Evolutionary conservation across 2,113 vertebrate species (phyloP).

Genomic region (Limnothrissa miodon): DNA sequence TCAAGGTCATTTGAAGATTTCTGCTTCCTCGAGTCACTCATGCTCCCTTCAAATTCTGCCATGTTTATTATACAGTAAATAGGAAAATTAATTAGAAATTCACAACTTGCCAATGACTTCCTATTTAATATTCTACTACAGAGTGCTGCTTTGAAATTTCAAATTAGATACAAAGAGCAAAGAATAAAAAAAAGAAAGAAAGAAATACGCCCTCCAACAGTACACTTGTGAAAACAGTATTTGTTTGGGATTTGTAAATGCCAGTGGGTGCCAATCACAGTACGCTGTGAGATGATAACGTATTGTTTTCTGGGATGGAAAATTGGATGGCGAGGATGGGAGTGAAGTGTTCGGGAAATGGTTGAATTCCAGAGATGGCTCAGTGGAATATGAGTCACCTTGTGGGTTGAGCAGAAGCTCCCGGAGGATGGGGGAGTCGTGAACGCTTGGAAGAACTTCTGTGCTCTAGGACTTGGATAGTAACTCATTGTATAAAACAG

Average conservation of each 20-base stretch:
- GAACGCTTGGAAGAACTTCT: neutral
- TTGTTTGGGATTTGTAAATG: slow-evolving; percentile 61
- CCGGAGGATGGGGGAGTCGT: neutral
- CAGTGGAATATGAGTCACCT: neutral
- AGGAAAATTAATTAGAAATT: slow-evolving; percentile 54
- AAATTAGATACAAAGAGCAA: slow-evolving; percentile 41
- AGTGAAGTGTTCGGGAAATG: slow-evolving; percentile 8
- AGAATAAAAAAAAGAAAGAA: slow-evolving; percentile 27
- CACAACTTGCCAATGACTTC: slow-evolving; percentile 38
- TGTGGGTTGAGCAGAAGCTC: neutral
- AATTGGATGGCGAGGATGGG: neutral
- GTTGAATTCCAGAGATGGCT: neutral
- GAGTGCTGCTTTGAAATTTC: slow-evolving; percentile 38
- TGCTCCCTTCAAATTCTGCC: slow-evolving; percentile 42
- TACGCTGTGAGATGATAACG: slow-evolving; percentile 3
- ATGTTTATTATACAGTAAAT: slow-evolving; percentile 43
- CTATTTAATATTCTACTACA: slow-evolving; percentile 28
- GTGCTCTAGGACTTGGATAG: neutral
- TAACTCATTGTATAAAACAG: neutral
- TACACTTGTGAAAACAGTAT: slow-evolving; percentile 26
- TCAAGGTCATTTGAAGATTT: slow-evolving; percentile 66
- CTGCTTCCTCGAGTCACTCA: slow-evolving; percentile 55
- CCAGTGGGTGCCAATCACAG: slow-evolving; percentile 53
- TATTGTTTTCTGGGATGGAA: neutral
- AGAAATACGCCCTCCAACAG: slow-evolving; percentile 22